Percentiles rank a stretch among this genome's conserved stretches.
Evolutionary conservation across 2,888 invertebrate genomes (phyloP).

Genomic region (Thecophora atra): DNA sequence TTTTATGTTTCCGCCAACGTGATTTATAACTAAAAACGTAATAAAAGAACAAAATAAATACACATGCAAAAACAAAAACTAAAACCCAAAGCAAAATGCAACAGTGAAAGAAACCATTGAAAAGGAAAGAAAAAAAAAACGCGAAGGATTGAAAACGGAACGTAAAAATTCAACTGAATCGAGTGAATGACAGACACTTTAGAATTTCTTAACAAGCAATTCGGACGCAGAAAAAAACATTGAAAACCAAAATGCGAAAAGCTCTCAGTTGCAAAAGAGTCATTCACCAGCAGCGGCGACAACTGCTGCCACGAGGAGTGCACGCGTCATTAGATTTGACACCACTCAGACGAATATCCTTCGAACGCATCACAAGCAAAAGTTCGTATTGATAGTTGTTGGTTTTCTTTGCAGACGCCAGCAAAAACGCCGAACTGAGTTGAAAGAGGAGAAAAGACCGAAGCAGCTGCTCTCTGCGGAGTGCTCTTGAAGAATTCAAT

Average conservation of each 20-base stretch:
- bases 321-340: conserved; percentile 20
- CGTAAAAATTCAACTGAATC: too few species aligned
- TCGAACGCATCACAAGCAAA: neutral
- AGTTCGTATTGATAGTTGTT: neutral
- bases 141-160: too few species aligned
- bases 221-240: neutral
- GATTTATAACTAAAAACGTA: too few species aligned
- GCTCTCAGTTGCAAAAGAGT: neutral
- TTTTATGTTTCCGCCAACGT: too few species aligned
- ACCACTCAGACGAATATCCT: conserved; percentile 13
- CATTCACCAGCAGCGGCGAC: conserved; percentile 10
- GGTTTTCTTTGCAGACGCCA: neutral
- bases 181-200: too few species aligned
- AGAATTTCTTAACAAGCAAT: too few species aligned
- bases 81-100: too few species aligned
- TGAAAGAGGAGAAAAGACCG: neutral
- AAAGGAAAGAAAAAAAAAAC: too few species aligned
- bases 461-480: neutral
- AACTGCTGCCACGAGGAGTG: conserved; percentile 3
- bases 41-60: too few species aligned
- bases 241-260: neutral
- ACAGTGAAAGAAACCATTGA: too few species aligned
- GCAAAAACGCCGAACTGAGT: neutral
- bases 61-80: too few species aligned
- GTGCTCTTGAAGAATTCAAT: too few species aligned